A percentile compares a stretch with the other conserved stretches of the same genome.
phyloP scores from a whole-genome alignment of 2,797 vertebrate genomes.

The Tokudaia muenninki region DNA sequence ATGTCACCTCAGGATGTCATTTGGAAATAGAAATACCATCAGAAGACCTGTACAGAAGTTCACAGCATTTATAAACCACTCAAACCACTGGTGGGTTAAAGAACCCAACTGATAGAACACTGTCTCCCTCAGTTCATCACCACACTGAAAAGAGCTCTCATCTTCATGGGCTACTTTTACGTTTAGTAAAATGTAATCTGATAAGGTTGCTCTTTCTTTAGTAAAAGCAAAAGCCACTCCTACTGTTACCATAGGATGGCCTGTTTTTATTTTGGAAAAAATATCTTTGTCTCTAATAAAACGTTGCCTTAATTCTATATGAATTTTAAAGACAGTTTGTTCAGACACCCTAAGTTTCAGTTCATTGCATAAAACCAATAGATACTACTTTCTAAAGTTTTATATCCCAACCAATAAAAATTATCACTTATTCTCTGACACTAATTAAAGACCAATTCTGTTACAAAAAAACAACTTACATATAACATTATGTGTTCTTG shows the following conservation, averaged over 20 bases:
- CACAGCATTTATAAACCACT: background rate
- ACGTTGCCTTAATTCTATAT: background rate
- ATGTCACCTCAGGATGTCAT: background rate
- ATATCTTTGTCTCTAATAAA: slow-evolving; percentile 1
- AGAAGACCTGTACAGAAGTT: background rate
- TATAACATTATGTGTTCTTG: slow-evolving; percentile 73
- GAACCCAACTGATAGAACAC: background rate
- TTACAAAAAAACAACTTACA: slow-evolving; percentile 53
- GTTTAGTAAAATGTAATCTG: background rate
- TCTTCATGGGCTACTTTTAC: background rate
- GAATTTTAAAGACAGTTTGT: slow-evolving; percentile 39
- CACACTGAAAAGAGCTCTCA: background rate
- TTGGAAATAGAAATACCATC: background rate
- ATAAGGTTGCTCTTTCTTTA: background rate
- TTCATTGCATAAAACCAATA: slow-evolving; percentile 28
- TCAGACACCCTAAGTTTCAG: slow-evolving; percentile 38
- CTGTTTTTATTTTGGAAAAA: background rate
- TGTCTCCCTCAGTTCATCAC: background rate
- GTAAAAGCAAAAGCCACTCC: background rate
- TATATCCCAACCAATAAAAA: slow-evolving; percentile 51
- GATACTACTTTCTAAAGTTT: slow-evolving; percentile 47
- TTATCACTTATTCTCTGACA: slow-evolving; percentile 62
- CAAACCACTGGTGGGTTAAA: background rate
- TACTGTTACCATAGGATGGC: background rate
- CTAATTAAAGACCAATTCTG: slow-evolving; percentile 64